phyloP scores from a whole-genome alignment of 64 coral and sea anemone species.

The Dendrophyllia cribrosa region DNA sequence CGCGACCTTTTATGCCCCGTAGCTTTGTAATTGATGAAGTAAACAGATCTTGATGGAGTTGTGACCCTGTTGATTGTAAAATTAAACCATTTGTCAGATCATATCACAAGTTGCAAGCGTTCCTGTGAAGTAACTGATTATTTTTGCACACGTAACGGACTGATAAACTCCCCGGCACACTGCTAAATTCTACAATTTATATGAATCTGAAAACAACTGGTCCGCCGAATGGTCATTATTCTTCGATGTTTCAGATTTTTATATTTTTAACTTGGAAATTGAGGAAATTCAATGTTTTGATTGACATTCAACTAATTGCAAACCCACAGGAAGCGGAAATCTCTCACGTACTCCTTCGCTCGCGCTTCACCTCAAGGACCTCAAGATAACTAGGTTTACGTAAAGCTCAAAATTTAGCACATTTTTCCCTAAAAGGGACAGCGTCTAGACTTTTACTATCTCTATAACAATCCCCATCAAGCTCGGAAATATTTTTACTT shows the following conservation, averaged over 20 bases:
- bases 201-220: not conserved
- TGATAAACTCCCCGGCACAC: not conserved
- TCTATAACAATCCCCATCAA: too few relatives aligned
- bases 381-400: too few relatives aligned
- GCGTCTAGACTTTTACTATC: too few relatives aligned
- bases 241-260: not conserved
- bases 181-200: not conserved
- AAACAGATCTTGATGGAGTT: conserved; percentile 28
- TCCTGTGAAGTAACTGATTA: not conserved
- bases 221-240: not conserved
- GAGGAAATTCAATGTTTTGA: not conserved
- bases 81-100: conserved; percentile 52
- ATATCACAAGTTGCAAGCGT: conserved; percentile 16
- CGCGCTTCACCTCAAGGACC: too few relatives aligned
- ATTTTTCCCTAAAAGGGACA: not conserved
- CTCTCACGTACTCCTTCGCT: not conserved
- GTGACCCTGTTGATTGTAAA: conserved; percentile 52
- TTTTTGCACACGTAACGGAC: not conserved
- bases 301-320: conserved; percentile 1
- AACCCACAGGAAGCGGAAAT: conserved; percentile 1
- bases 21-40: not conserved
- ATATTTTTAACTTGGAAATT: not conserved
- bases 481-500: too few relatives aligned
- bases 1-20: not conserved
- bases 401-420: not conserved